A percentile compares a stretch with the other conserved stretches of the same genome.
Conservation (phyloP, 2,888 invertebrate species). For the Metacarcinus magister region DNA sequence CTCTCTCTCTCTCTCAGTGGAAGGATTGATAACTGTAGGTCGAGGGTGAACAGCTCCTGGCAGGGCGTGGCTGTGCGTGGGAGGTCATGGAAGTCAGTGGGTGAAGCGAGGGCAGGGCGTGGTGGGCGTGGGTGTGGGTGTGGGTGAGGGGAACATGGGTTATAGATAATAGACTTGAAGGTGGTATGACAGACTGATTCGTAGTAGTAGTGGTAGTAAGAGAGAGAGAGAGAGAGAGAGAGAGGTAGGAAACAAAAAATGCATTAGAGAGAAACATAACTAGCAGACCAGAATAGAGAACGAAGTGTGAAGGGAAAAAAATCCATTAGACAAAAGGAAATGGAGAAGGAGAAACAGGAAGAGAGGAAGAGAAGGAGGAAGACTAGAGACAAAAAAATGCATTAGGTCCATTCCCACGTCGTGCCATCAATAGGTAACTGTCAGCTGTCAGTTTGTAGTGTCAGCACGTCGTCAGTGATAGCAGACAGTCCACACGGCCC, state of each 20-base stretch:
- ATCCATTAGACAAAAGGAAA: no score
- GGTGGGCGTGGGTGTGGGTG: neutral
- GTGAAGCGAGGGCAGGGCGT: neutral
- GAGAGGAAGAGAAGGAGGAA: no score
- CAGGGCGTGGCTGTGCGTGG: neutral
- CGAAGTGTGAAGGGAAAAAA: no score
- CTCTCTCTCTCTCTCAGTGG: neutral
- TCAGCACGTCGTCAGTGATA: neutral
- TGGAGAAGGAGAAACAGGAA: no score
- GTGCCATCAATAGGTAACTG: neutral
- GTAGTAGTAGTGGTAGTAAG: neutral
- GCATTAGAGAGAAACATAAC: neutral
- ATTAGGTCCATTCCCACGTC: neutral
- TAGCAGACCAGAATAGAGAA: neutral
- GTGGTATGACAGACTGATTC: neutral
- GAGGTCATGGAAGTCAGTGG: neutral
- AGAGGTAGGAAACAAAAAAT: neutral
- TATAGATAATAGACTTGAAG: neutral
- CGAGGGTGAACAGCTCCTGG: neutral
- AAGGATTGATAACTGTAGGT: neutral
- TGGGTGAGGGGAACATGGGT: neutral
- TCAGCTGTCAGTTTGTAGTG: neutral
- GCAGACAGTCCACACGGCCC: neutral
- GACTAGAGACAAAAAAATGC: neutral
- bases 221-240: conserved; percentile 29